These are phyloP conservation scores for Calidris pugnax DNA, from an alignment of 2,113 vertebrate genomes.

Conservation along the genomic window DNA sequence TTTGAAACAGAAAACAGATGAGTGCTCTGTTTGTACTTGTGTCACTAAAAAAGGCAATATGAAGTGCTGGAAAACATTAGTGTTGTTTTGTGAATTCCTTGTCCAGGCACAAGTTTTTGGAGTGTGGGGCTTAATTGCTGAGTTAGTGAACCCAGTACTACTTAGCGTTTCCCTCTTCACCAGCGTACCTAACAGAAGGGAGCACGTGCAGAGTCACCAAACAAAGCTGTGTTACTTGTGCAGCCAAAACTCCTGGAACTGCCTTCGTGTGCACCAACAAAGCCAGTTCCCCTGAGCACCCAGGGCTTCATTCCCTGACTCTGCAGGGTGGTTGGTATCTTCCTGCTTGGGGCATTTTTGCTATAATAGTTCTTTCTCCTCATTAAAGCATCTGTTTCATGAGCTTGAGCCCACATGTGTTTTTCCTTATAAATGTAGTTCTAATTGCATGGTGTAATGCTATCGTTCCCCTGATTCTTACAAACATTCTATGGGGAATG, in stretches of 20 bases:
- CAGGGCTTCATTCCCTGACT: background rate
- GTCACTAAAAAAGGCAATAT: background rate
- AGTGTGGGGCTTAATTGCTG: background rate
- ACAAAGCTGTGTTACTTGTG: background rate
- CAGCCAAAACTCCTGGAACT: background rate
- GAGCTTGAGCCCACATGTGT: background rate
- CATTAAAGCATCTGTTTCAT: background rate
- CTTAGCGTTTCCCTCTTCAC: background rate
- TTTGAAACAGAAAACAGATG: background rate
- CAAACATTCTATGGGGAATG: background rate
- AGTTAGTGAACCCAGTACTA: fast-evolving
- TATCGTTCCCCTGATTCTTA: background rate
- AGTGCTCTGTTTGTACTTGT: background rate
- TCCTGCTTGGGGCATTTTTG: background rate
- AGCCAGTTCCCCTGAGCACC: background rate
- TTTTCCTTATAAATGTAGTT: background rate
- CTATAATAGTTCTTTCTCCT: background rate
- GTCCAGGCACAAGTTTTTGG: background rate
- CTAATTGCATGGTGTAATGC: background rate
- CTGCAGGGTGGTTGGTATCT: too few relatives aligned
- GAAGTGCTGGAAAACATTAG: background rate
- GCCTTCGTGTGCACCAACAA: background rate
- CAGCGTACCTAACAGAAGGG: background rate
- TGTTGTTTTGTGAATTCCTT: background rate
- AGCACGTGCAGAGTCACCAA: fast-evolving